A percentile compares a stretch with the other conserved stretches of the same genome.
Conservation (phyloP, 1,140 invertebrate species). For the Zaprionus ghesquierei region DNA sequence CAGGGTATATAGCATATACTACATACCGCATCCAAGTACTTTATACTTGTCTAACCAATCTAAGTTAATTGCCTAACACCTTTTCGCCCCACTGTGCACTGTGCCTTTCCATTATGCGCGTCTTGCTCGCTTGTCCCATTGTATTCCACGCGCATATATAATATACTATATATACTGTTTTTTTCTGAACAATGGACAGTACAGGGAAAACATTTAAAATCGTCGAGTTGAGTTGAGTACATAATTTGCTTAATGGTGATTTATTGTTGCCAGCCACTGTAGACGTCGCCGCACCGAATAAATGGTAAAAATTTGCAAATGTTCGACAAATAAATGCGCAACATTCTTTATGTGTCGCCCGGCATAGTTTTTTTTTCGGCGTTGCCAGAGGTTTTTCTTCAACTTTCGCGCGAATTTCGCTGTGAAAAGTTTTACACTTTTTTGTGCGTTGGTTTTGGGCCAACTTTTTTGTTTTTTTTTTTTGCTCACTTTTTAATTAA, state of each 20-base stretch:
- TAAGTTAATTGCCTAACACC: neutral
- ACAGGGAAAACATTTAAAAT: constrained; percentile 63
- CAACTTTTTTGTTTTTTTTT: neutral
- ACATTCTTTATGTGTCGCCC: constrained; percentile 43
- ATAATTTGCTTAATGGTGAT: constrained; percentile 80
- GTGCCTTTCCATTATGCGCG: constrained; percentile 7
- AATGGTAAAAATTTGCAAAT: constrained; percentile 70
- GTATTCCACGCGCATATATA: constrained; percentile 3
- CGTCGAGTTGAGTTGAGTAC: constrained; percentile 73
- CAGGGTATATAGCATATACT: neutral
- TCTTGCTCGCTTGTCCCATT: constrained; percentile 9
- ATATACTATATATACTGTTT: neutral
- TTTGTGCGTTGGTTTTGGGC: neutral
- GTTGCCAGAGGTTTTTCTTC: constrained; percentile 7
- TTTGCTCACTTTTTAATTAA: constrained; percentile 52
- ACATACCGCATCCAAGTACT: too few relatives aligned
- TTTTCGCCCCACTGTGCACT: constrained; percentile 13
- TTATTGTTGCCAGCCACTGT: constrained; percentile 56
- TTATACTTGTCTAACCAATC: too few relatives aligned
- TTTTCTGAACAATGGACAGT: constrained; percentile 60
- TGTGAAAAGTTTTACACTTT: constrained; percentile 11
- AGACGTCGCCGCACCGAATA: constrained; percentile 41
- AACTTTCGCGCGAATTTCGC: neutral
- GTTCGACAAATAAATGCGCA: constrained; percentile 48
- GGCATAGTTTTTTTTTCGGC: constrained; percentile 3